A percentile compares a stretch with the other conserved stretches of the same genome.
Conservation (phyloP, 2,797 vertebrate genomes). For the Onychomys arenicola region DNA sequence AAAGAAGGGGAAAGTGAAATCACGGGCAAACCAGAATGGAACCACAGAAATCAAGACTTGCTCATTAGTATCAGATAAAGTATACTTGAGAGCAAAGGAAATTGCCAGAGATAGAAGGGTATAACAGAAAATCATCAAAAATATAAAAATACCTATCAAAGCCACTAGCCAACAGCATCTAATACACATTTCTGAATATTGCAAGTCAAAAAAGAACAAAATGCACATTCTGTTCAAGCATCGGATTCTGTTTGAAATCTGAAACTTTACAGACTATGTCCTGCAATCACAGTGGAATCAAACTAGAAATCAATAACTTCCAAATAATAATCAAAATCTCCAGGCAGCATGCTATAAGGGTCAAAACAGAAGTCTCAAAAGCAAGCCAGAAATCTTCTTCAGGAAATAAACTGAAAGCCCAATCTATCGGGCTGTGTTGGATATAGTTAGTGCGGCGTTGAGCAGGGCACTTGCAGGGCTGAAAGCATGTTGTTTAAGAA, state of each 20-base stretch:
- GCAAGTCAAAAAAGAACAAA: not conserved
- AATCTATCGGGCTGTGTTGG: not conserved
- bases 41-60: not conserved
- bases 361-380: not conserved
- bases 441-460: not conserved
- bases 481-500: not conserved
- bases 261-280: not conserved
- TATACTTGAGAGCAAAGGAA: slow-evolving; percentile 1
- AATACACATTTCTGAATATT: not conserved
- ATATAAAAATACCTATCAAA: not conserved
- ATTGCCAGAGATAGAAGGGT: not conserved
- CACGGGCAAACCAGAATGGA: not conserved
- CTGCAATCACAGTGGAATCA: not conserved
- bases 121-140: not conserved
- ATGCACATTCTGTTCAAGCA: not conserved
- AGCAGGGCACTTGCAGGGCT: not conserved
- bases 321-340: slow-evolving; percentile 36
- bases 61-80: not conserved
- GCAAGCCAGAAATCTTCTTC: not conserved
- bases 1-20: slow-evolving; percentile 31
- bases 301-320: slow-evolving; percentile 14
- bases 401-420: not conserved
- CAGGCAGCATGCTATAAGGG: not conserved
- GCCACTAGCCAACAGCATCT: not conserved
- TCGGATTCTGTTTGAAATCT: not conserved